These are phyloP conservation scores for Eucera pruinosa DNA, from an alignment of 2,888 invertebrate genomes.

Conservation along the genomic window DNA sequence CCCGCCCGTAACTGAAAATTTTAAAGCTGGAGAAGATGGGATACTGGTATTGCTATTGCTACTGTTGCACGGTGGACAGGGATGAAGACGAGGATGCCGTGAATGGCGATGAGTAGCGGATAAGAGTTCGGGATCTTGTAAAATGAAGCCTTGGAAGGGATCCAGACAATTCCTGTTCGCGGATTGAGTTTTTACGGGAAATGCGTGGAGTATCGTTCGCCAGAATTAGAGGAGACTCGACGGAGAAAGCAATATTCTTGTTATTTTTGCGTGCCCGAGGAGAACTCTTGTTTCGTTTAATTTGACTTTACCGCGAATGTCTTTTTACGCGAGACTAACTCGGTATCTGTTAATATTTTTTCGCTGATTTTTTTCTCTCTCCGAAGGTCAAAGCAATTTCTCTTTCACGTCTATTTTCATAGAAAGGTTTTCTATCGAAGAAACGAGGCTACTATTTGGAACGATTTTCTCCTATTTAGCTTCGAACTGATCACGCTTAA, in stretches of 20 bases:
- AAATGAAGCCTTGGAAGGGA: slow-evolving; percentile 46
- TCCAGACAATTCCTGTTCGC: slow-evolving; percentile 51
- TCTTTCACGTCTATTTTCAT: not conserved
- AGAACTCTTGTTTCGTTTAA: slow-evolving; percentile 12
- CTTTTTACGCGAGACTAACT: not conserved
- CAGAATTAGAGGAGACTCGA: slow-evolving; percentile 14
- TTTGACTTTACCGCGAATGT: not conserved
- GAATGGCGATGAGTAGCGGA: slow-evolving; percentile 65
- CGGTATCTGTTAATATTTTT: not conserved
- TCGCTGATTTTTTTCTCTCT: not conserved
- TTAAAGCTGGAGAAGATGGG: slow-evolving; percentile 66
- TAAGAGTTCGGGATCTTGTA: slow-evolving; percentile 47
- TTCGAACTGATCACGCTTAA: slow-evolving; percentile 3
- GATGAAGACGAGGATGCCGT: slow-evolving; percentile 55
- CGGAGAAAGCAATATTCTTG: not conserved
- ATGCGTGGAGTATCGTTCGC: slow-evolving; percentile 31
- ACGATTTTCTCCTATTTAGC: not conserved
- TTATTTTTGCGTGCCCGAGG: slow-evolving; percentile 1
- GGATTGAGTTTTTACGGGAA: slow-evolving; percentile 27
- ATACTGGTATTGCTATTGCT: slow-evolving; percentile 57
- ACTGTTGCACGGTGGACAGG: slow-evolving; percentile 48
- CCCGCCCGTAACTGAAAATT: slow-evolving; percentile 41
- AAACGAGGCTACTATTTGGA: too few species aligned
- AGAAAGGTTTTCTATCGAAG: not conserved
- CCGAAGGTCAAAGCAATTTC: too few species aligned